Evolutionary conservation across 1,140 invertebrate genomes (phyloP), one percentile per base, ranked within the genome.

Genomic region (Lutraria rhynchaena): DNA sequence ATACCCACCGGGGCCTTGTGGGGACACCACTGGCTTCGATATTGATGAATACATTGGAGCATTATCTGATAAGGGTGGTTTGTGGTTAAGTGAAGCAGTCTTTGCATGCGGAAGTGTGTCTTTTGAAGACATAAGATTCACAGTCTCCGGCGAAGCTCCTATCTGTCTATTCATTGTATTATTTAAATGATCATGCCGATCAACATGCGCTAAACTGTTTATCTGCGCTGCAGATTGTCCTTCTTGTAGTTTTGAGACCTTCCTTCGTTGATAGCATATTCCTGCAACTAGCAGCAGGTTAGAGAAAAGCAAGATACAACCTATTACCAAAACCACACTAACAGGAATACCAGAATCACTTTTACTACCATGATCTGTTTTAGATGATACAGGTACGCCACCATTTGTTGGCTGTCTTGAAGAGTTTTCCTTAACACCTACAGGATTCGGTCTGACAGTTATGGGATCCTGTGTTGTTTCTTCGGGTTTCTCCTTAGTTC

Each of bases 241-340:
- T 46, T 49, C 55, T 57, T 82, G 74, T 49, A 86, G 22, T 57
- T 86, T 87, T 51, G 82, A 67, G 44, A 90, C 85, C 89, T 97
- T 97, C 88, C 98, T 97, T 17, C 97, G 93, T 89, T 98, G 97
- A 90, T 98, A 98, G 87, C 98, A 98, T 0, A 98, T 96, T 1
- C 97, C 97, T 41, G 97, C 97, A 89, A 98, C 98, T 85, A 99
- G 97, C 15, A 99, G 93, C 0, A 98, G 96, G 89, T 98, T 98
- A 9, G 98, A 92, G 82, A 98, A 96, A 19, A 98, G 93, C 29
- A 98, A 91, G 3, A 96, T 97, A 86, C 97, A 97, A 2, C 98
- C 98, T 73, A 99, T 97, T n/a, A 97, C 97, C 84, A 99, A 97
- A 1, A 97, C 98, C 0, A 98, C 86, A 61, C 88, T 90, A 1